These are phyloP conservation scores for Taphrorychus bicolor DNA, from an alignment of 2,888 invertebrate species.

Conservation along the genomic window DNA sequence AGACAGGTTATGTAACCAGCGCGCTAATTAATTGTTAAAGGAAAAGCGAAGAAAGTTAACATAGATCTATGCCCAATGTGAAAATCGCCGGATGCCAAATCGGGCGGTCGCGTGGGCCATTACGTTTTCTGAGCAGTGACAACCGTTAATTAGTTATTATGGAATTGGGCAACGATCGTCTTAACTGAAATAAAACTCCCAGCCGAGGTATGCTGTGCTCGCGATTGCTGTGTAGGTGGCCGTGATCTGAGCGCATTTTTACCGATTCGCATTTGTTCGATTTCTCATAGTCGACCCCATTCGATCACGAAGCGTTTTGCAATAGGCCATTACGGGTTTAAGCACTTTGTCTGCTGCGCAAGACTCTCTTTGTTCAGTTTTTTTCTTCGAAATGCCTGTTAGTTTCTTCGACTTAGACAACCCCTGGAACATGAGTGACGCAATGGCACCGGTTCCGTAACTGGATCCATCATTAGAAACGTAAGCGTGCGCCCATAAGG, in stretches of 20 bases:
- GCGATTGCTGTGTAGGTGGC: constrained; percentile 52
- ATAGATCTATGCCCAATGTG: constrained; percentile 6
- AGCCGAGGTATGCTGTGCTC: constrained; percentile 19
- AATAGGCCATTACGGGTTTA: constrained; percentile 43
- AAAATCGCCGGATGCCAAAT: constrained; percentile 2
- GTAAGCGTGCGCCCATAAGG: constrained; percentile 20
- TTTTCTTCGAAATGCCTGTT: no score
- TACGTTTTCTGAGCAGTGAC: not conserved
- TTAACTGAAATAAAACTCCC: not conserved
- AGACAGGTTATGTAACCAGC: constrained; percentile 47
- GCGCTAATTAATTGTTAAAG: constrained; percentile 48
- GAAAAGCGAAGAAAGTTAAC: constrained; percentile 44
- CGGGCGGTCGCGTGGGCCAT: constrained; percentile 1
- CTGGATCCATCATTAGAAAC: constrained; percentile 8
- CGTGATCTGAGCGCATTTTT: constrained; percentile 51
- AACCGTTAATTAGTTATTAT: not conserved
- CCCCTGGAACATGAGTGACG: no score
- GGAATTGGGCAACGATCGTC: not conserved
- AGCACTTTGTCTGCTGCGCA: constrained; percentile 37
- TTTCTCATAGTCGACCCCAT: constrained; percentile 56
- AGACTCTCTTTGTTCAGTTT: constrained; percentile 39
- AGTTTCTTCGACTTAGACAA: no score
- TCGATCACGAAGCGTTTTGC: constrained; percentile 54
- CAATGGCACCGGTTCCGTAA: not conserved
- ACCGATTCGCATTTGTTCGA: constrained; percentile 54